These are phyloP conservation scores for Trichogramma evanescens DNA, from an alignment of 2,888 invertebrate genomes.

Conservation along the genomic window DNA sequence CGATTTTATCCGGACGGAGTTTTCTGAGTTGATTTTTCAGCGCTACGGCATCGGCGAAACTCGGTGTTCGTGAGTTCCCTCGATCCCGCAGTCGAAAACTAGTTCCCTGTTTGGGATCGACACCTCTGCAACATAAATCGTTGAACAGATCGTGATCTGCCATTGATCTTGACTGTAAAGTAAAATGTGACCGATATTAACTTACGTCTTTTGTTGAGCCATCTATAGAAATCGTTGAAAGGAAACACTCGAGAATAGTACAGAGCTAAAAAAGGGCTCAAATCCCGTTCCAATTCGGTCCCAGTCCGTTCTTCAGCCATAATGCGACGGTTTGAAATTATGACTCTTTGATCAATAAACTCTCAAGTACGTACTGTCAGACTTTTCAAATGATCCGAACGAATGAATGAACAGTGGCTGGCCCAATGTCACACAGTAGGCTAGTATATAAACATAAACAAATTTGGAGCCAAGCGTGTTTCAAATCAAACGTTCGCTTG, in stretches of 20 bases:
- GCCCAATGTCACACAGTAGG: too few species aligned
- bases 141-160: not conserved
- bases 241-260: not conserved
- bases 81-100: not conserved
- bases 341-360: too few species aligned
- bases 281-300: not conserved
- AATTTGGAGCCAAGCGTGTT: too few species aligned
- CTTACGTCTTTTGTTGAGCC: not conserved
- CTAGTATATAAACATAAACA: too few species aligned
- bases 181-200: too few species aligned
- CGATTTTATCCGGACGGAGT: not conserved
- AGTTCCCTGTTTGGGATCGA: not conserved
- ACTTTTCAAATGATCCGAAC: too few species aligned
- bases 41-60: not conserved
- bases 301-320: too few species aligned
- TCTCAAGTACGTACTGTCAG: too few species aligned
- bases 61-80: not conserved
- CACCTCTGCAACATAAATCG: not conserved
- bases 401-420: too few species aligned
- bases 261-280: not conserved
- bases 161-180: not conserved
- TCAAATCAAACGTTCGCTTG: too few species aligned
- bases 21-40: not conserved
- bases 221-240: not conserved
- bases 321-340: too few species aligned